phyloP scores from a whole-genome alignment of 2,113 vertebrate genomes.

The Vulpes vulpes region DNA sequence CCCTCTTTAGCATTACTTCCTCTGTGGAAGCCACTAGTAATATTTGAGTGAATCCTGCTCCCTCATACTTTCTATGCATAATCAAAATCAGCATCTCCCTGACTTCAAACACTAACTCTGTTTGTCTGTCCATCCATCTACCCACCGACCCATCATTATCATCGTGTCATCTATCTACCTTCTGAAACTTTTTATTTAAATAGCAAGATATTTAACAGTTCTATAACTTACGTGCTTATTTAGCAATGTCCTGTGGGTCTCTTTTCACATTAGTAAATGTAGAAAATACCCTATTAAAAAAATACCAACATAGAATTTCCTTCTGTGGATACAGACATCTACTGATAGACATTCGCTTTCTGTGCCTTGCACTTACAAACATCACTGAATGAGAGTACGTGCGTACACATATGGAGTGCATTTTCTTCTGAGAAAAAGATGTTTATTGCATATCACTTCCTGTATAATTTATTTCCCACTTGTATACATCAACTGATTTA shows the following conservation, averaged over 20 bases:
- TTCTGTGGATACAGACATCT: neutral
- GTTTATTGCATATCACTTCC: neutral
- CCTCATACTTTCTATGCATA: neutral
- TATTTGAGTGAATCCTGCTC: neutral
- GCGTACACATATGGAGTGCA: neutral
- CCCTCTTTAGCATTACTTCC: neutral
- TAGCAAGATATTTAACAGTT: neutral
- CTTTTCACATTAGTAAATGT: neutral
- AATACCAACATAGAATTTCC: neutral
- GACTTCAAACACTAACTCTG: neutral
- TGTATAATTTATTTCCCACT: constrained; percentile 4
- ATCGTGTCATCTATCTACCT: neutral
- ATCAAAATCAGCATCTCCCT: neutral
- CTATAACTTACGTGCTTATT: neutral
- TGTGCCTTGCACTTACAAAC: neutral
- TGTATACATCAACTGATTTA: constrained; percentile 44
- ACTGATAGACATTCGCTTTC: neutral
- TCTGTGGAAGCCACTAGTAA: neutral
- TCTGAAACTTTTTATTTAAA: neutral
- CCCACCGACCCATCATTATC: neutral
- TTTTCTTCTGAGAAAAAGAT: neutral
- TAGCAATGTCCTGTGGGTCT: neutral
- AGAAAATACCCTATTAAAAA: neutral
- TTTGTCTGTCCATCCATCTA: neutral
- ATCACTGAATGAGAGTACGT: neutral